These are phyloP conservation scores for Phycodurus eques DNA, from an alignment of 2,113 vertebrate genomes.

Conservation along the genomic window DNA sequence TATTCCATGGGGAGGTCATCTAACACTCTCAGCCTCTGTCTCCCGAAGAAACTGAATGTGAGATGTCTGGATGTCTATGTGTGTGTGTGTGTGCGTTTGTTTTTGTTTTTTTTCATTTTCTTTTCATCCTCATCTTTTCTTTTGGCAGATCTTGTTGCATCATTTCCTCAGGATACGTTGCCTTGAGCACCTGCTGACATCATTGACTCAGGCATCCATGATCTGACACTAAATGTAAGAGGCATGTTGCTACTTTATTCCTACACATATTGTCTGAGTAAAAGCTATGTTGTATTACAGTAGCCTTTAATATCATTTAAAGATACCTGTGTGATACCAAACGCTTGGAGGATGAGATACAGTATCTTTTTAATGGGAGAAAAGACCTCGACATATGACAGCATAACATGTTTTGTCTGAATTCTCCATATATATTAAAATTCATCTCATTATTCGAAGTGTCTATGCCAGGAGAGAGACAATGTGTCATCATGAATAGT, in stretches of 20 bases:
- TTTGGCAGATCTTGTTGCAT: background rate
- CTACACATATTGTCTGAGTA: background rate
- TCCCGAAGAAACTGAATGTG: background rate
- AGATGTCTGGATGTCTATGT: background rate
- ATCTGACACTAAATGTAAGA: background rate
- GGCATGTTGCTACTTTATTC: background rate
- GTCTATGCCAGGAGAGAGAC: background rate
- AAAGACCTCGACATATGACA: background rate
- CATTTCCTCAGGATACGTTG: background rate
- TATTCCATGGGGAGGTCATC: background rate
- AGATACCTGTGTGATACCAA: background rate
- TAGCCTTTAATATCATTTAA: background rate
- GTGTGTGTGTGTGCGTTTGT: background rate
- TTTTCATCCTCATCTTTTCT: background rate
- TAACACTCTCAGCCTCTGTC: constrained; percentile 2
- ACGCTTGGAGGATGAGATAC: background rate
- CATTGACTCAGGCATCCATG: background rate
- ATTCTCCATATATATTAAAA: background rate
- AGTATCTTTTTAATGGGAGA: background rate
- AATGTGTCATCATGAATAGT: constrained; percentile 5
- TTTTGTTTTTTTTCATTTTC: background rate
- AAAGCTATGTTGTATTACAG: background rate
- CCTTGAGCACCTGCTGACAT: background rate
- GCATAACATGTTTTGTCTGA: background rate
- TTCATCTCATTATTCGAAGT: background rate